Base-by-base conservation (phyloP, 2,888 invertebrate species). In the Megamerina dolium region DNA sequence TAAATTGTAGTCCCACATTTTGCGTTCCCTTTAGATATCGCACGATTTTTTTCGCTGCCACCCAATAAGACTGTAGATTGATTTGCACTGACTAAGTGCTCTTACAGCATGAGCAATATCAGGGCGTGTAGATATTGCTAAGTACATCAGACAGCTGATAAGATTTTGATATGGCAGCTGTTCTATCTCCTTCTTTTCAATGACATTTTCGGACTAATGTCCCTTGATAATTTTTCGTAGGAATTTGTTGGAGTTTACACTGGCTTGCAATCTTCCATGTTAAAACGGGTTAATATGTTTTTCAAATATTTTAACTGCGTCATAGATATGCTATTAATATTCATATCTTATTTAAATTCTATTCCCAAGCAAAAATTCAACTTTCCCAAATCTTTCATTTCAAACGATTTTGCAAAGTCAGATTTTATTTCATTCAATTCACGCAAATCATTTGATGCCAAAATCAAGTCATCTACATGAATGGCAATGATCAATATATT, bases 161-260 rank as follows among this genome's bases (percentile, higher is more conserved):
- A 48, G 33, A 40, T 27, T 26, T 35, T 50, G 48, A 31, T 46
- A 41, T 4, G 50, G 47, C 9, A 43, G 37, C 21, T 33, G 38
- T 41, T 43, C 32, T 5, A 21, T 32, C 37, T 47, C 39, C 1
- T 8, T 32, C 16, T 17, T 44, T 41, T 47, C 43, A 4, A 45
- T 14, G 38, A 45, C 43, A 5, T 27, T 20, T 41, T 27, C 8
- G 48, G 43, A 18, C 37, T 34, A 37, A 43, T 50, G n/a, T 46
- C 23, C 12, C 45, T 49, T 5, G 34, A 31, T 3, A 48, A 38
- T 14, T 47, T 47, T 5, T 41, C 39, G 18, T 37, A 37, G 3
- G 37, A 13, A 16, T 42, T 46, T n/a, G 45, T 27, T 12, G 51
- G 51, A 12, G 45, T 49, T n/a, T 26, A 41, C n/a, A 46, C 42